Conservation (phyloP, 2,113 vertebrate genomes). For the Peromyscus polionotus region DNA sequence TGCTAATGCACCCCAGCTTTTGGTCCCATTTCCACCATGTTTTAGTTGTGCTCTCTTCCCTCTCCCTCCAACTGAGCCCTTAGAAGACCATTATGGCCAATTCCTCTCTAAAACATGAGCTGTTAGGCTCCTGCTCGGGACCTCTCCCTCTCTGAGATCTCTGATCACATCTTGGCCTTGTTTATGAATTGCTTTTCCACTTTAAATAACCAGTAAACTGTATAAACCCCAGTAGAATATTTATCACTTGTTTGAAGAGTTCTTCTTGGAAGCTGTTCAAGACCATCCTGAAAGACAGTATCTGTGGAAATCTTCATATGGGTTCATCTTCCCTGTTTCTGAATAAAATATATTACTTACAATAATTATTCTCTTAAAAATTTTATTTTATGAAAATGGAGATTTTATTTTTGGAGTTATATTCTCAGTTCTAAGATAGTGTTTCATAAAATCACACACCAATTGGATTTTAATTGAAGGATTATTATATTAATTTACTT, state of each 20-base stretch:
- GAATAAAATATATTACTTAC: not conserved
- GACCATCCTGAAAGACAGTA: not conserved
- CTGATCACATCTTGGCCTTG: not conserved
- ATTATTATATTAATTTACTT: not conserved
- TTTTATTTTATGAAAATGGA: not conserved
- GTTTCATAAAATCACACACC: not conserved
- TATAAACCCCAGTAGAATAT: not conserved
- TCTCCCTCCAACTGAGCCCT: not conserved
- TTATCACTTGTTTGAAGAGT: not conserved
- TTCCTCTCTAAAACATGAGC: not conserved
- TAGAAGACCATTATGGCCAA: not conserved
- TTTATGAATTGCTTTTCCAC: not conserved
- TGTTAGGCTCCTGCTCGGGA: not conserved
- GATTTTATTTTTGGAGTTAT: slow-evolving; percentile 22
- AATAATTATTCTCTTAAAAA: not conserved
- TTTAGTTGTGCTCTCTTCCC: not conserved
- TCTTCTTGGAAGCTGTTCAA: not conserved
- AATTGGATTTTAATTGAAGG: not conserved
- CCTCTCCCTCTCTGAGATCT: not conserved
- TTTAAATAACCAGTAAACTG: not conserved
- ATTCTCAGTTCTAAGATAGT: not conserved
- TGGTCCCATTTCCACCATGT: not conserved
- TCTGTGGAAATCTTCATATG: not conserved
- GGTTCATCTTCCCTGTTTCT: not conserved
- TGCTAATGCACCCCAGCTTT: not conserved